phyloP scores from a whole-genome alignment of 2,113 vertebrate genomes.

The Callithrix jacchus region DNA sequence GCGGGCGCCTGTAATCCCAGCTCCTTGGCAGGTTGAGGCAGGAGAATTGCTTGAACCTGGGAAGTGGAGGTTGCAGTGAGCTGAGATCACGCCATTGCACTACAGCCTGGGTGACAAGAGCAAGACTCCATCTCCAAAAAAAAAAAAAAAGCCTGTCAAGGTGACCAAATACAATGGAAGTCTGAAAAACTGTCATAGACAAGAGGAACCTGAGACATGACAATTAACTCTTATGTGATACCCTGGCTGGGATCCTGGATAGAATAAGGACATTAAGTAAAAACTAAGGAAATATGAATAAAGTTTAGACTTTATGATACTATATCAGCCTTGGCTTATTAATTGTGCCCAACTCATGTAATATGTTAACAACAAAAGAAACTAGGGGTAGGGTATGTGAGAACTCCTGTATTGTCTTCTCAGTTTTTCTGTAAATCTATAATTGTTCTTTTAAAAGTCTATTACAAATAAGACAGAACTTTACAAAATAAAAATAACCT shows the following conservation, averaged over 20 bases:
- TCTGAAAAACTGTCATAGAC: not conserved
- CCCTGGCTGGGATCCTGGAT: not conserved
- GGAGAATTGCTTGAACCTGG: not conserved
- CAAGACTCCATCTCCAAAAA: not conserved
- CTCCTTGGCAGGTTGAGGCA: not conserved
- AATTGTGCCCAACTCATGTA: not conserved
- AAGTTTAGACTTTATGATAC: not conserved
- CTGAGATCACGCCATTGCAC: not conserved
- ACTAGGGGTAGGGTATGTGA: not conserved
- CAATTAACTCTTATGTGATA: not conserved
- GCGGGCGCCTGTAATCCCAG: no score
- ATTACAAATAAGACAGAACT: not conserved
- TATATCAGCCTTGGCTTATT: not conserved
- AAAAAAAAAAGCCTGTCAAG: not conserved
- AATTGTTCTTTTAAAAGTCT: not conserved
- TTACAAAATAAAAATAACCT: not conserved
- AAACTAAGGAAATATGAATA: not conserved
- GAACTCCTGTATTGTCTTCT: not conserved
- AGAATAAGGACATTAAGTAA: not conserved
- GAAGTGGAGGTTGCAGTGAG: not conserved
- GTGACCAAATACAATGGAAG: not conserved
- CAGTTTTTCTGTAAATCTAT: conserved; percentile 20
- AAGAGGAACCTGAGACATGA: not conserved
- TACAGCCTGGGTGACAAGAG: not conserved
- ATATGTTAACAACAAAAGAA: not conserved